Base-by-base conservation (phyloP, 1,140 invertebrate genomes). In the Zaprionus ghesquierei region DNA sequence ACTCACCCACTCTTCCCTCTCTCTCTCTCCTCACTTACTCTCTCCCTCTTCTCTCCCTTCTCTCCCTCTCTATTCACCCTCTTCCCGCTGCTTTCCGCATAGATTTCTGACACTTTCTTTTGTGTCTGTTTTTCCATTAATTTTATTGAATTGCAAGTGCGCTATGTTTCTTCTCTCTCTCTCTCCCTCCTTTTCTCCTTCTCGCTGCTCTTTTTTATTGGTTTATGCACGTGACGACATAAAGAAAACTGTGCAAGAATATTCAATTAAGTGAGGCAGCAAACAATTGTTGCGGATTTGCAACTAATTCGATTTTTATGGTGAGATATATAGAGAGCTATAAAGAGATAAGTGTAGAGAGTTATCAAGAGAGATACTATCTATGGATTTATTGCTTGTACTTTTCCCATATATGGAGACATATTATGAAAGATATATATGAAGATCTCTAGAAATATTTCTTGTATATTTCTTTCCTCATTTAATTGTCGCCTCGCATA, bases 101-200 rank as follows among this genome's bases (percentile, higher is more conserved):
- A 69, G 56, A 69, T 74, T 74, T 61, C 65, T 49, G 51, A 61
- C 71, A 69, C 71, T 61, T 20, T 33, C 33, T 59, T 59, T 46
- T 46, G 41, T 58, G 53, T 66, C 53, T 58, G 27, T 44, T 58
- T 55, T 66, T 66, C 70, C 76, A 84, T 82, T 82, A 79, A 82
- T 84, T 84, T 82, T 76, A 82, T 82, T 79, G 77, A 79, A 79
- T 77, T 81, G 79, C 41, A 18, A 46, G 41, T 46, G 41, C 18
- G 41, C 41, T 3, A 18, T 46, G 20, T 41, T 41, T 41, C 35
- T n/a, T 41, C n/a, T n/a, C n/a, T n/a, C n/a, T n/a, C n/a, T n/a
- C n/a, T n/a, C n/a, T n/a, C n/a, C n/a, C n/a, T n/a, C n/a, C n/a
- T n/a, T 41, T 41, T 41, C 35, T n/a, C 15, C n/a, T 41, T 41